Percentiles rank a stretch among this genome's conserved stretches.
Evolutionary conservation across 1,140 invertebrate species (phyloP).

Genomic region (Solenopsis invicta): DNA sequence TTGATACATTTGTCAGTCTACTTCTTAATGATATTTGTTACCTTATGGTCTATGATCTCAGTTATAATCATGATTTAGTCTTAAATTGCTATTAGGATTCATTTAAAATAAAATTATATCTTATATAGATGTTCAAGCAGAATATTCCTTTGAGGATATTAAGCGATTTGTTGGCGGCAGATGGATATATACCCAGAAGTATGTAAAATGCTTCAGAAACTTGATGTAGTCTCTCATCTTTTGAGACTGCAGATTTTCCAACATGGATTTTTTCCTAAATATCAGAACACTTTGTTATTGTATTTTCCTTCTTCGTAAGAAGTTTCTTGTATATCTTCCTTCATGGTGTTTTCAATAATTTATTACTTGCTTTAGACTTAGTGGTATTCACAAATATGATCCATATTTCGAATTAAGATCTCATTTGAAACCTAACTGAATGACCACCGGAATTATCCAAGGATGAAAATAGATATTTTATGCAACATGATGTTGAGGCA

Average conservation of each 20-base stretch:
- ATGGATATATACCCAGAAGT: conserved; percentile 29
- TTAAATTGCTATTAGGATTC: conserved; percentile 43
- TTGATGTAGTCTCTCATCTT: background rate
- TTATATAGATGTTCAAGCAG: conserved; percentile 24
- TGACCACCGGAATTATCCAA: background rate
- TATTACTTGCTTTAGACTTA: background rate
- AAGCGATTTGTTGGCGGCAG: conserved; percentile 25
- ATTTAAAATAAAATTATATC: conserved; percentile 33
- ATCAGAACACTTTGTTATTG: conserved; percentile 6
- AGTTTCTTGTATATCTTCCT: background rate
- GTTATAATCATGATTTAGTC: conserved; percentile 26
- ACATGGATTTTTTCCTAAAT: background rate
- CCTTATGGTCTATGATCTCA: conserved; percentile 29
- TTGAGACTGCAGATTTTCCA: conserved; percentile 19
- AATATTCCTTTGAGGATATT: conserved; percentile 15
- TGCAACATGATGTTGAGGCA: conserved; percentile 19
- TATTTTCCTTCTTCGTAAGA: background rate
- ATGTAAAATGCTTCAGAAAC: conserved; percentile 35
- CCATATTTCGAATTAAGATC: conserved; percentile 9
- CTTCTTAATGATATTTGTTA: conserved; percentile 49
- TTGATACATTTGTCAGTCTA: conserved; percentile 29
- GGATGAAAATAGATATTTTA: conserved; percentile 26
- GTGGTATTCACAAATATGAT: background rate
- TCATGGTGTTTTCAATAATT: conserved; percentile 24
- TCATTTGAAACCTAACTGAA: background rate